phyloP scores from a whole-genome alignment of 1,140 invertebrate species.

The Pogonomyrmex californicus region DNA sequence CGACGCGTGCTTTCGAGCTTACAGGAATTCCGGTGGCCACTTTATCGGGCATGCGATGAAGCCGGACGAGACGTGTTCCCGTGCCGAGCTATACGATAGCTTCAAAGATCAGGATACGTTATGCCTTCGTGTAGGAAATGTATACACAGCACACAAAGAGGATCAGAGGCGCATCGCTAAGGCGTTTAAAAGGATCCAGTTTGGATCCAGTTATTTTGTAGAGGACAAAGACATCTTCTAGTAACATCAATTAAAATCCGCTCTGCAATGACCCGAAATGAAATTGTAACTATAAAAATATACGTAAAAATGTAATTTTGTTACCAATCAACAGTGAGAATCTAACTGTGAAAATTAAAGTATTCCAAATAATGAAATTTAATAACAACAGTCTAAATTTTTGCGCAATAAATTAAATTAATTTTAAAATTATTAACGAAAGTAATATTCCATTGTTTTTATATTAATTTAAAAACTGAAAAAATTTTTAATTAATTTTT shows the following conservation, averaged over 20 bases:
- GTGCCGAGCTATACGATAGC: neutral
- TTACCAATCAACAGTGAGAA: neutral
- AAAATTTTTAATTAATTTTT: neutral
- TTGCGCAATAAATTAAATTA: conserved; percentile 6
- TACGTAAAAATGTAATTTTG: neutral
- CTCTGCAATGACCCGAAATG: neutral
- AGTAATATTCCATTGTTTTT: neutral
- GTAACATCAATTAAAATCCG: conserved; percentile 16
- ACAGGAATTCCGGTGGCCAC: neutral
- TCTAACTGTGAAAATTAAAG: neutral
- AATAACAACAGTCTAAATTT: neutral
- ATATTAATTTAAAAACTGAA: conserved; percentile 5
- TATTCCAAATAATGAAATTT: neutral
- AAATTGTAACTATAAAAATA: neutral
- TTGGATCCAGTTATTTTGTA: neutral
- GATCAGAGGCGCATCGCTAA: neutral
- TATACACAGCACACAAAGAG: conserved; percentile 40
- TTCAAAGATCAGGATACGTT: conserved; percentile 54
- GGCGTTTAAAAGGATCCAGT: neutral
- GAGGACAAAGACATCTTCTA: neutral
- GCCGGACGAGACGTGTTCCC: neutral
- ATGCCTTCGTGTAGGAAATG: conserved; percentile 5
- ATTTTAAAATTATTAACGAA: neutral
- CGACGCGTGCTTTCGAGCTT: neutral
- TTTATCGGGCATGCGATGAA: conserved; percentile 18